Evolutionary conservation across 2,113 vertebrate species (phyloP).

Genomic region (Microcebus griseorufus): DNA sequence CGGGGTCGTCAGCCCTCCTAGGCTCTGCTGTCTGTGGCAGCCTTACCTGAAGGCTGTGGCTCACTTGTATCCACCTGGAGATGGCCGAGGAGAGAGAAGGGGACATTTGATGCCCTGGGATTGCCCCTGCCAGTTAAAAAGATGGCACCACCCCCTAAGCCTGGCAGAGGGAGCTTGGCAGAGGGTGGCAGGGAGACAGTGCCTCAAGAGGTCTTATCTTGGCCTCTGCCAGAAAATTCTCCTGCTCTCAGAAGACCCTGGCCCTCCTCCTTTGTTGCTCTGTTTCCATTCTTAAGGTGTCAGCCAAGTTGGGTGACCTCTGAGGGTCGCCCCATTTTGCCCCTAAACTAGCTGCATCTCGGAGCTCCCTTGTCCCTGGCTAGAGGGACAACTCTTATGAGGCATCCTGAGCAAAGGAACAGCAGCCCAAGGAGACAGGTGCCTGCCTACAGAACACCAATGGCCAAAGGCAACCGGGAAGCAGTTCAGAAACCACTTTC

Average conservation of each 20-base stretch:
- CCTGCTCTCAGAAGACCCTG: neutral
- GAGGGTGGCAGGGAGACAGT: no score
- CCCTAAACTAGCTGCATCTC: neutral
- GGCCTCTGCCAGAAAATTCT: no score
- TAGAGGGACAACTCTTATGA: neutral
- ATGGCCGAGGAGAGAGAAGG: neutral
- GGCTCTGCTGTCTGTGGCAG: neutral
- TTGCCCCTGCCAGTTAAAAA: neutral
- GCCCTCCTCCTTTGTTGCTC: no score
- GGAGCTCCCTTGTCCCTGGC: neutral
- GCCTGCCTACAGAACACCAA: neutral
- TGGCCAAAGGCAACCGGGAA: no score
- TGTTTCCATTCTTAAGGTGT: neutral
- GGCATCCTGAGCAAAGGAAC: neutral
- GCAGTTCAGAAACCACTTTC: neutral
- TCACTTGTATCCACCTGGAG: neutral
- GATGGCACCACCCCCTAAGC: neutral
- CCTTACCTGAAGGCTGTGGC: neutral
- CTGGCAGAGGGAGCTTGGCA: neutral
- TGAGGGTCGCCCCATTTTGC: neutral
- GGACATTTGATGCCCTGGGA: neutral
- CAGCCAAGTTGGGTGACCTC: neutral
- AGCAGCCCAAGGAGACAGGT: neutral
- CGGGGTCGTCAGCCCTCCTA: neutral
- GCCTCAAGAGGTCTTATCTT: rapidly evolving